Evolutionary conservation across 2,888 invertebrate species (phyloP), one percentile per base, ranked within the genome.

Genomic region (Eupelmus urozonus): DNA sequence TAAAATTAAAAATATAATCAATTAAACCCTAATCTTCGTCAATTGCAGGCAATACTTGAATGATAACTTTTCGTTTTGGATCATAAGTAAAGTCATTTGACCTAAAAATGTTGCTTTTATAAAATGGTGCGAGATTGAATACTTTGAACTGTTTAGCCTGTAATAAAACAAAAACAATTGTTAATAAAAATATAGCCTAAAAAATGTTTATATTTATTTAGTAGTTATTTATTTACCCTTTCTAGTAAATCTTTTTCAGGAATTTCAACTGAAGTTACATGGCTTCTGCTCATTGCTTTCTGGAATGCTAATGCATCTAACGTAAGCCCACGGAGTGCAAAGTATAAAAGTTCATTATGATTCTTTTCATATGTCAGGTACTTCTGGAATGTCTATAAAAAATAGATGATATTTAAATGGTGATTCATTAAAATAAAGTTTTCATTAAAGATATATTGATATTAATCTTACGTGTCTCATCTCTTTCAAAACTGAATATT

Each of bases 401-500:
- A 67, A 66, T 63, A 59, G n/a, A n/a, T n/a, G n/a, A n/a, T 40
- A 34, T 49, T 60, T 65, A 63, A 63, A 7, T 20, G 5, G 2
- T 49, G 5, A 2, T 53, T 18, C 2, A 25, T 1, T 20, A 51
- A 25, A 7, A 18, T 0, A 69, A 45, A 25, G n/a, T 20, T 53
- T 20, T 3, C 16, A 53, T 3, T 2, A 3, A 53, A 53, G 20
- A 53, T 49, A 49, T 53, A 53, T n/a, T n/a, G n/a, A n/a, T n/a
- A n/a, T n/a, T n/a, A n/a, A n/a, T 83, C 86, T 84, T 90, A 96
- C 96, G 92, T 95, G 95, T 91, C 94, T 93, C 97, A 99, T 99
- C 63, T 95, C 93, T 84, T 97, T 94, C 97, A 98, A 99, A 34
- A 99, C 96, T 86, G 97, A 97, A 92, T 97, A 98, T 90, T 99